Base-by-base conservation (phyloP, 2,888 invertebrate genomes). In the Eristalis tenax region DNA sequence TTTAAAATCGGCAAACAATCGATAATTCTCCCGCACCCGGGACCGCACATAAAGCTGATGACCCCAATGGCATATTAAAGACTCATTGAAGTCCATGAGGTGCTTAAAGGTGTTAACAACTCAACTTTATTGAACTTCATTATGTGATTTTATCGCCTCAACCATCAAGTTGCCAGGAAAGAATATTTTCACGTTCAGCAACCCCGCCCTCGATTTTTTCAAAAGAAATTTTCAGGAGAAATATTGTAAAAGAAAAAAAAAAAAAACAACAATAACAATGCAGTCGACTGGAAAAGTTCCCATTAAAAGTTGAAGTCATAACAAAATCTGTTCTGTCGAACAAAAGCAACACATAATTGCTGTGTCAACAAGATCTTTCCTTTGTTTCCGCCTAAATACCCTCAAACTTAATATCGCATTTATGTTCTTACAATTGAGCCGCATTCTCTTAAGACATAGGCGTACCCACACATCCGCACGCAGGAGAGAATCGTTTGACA, bases 341-440 rank as follows among this genome's bases (percentile, higher is more conserved):
- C 71, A 73, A 79, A 65, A 35, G 73, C 65, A 73, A 26, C 56
- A 57, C 77, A 69, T 69, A 77, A 77, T 77, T 77, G 68, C 77
- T 50, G 26, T 61, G 63, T 69, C 80, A 76, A 85, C 84, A 80
- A 76, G 43, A 59, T 50, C 22, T n/a, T 43, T 50, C 64, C 57
- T 63, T 81, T 85, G 77, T 81, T 69, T 70, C 38, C 68, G 32
- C 8, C 66, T 75, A 71, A 79, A 63, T 80, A 69, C 23, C 23
- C 75, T 66, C 28, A 64, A 66, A 73, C 59, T 35, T 79, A 38
- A 73, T 66, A 66, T 79, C 35, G 61, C 43, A 79, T 79, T 73
- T 71, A 71, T 64, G 56, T 28, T 38, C 35, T 23, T 35, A 80
- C 70, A 84, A 80, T 71, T 80, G 56, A 66, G 40, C 11, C 35